Evolutionary conservation across 2,113 vertebrate genomes (phyloP), one percentile per base, ranked within the genome.

Genomic region (Phrynocephalus versicolor): DNA sequence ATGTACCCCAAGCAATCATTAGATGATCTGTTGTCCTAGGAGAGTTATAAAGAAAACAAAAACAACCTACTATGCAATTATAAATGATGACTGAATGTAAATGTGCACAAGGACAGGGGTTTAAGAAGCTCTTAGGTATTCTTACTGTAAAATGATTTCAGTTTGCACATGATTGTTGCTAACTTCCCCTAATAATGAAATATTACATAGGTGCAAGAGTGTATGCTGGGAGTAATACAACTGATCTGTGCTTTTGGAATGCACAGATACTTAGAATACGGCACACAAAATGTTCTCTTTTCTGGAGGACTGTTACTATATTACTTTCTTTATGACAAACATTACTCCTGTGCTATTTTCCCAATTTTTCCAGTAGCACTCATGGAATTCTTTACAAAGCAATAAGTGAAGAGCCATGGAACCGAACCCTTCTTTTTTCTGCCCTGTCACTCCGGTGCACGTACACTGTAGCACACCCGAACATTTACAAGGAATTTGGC

Each of bases 71-170:
- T 41, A 80, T 85, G 79, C 75, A 76, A 79, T n/a, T 41, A 33
- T 30, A 90, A 88, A 71, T 71, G 70, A 2, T 69, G 65, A 82
- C 69, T 30, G 88, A 92, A 87, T 77, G 79, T 30, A 35, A 57
- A 13, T 12, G n/a, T 79, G 9, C 10, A 51, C 12, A 73, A 70
- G 60, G 35, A 19, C 30, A 25, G 39, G 15, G 14, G 18, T 19
- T 75, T 65, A 45, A 69, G 75, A 37, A 55, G n/a, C 82, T 75
- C n/a, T 16, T 83, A 73, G 10, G 1, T 70, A n/a, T n/a, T n/a
- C n/a, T n/a, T n/a, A n/a, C n/a, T n/a, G n/a, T n/a, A n/a, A n/a
- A n/a, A n/a, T n/a, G n/a, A n/a, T n/a, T n/a, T n/a, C n/a, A n/a
- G n/a, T n/a, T n/a, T n/a, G n/a, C n/a, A n/a, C n/a, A n/a, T n/a